Conservation (phyloP, 37 sponge, comb jelly and placozoan genomes). For the Lycopodina hypogea region DNA sequence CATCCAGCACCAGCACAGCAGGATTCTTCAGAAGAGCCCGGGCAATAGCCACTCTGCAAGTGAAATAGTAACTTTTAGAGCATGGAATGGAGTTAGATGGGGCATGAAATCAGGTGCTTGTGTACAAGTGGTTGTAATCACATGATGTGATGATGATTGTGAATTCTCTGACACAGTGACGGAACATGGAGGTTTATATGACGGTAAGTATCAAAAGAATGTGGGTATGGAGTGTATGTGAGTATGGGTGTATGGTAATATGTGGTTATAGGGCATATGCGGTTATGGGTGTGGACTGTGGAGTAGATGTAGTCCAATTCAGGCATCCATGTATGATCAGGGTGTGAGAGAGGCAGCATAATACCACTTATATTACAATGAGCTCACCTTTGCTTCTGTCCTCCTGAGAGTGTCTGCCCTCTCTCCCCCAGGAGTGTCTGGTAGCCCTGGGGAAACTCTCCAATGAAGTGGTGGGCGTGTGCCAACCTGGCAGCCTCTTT, state of each 20-base stretch:
- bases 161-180: too few relatives aligned
- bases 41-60: conserved; percentile 83
- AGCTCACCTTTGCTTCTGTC: conserved; percentile 89
- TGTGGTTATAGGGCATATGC: too few relatives aligned
- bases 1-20: conserved; percentile 80
- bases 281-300: too few relatives aligned
- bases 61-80: conserved; percentile 4
- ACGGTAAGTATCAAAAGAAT: too few relatives aligned
- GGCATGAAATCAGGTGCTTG: neutral
- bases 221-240: too few relatives aligned
- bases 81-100: neutral
- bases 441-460: conserved; percentile 78
- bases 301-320: too few relatives aligned
- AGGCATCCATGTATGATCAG: too few relatives aligned
- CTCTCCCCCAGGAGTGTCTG: conserved; percentile 84
- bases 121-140: conserved; percentile 1
- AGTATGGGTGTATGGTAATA: too few relatives aligned
- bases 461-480: conserved; percentile 82
- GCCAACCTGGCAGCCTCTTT: conserved; percentile 69
- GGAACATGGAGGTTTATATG: too few relatives aligned
- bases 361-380: too few relatives aligned
- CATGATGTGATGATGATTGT: too few relatives aligned
- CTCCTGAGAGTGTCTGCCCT: conserved; percentile 85
- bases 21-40: conserved; percentile 90
- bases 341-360: too few relatives aligned